These are phyloP conservation scores for Coecobrya sp. DNA, from an alignment of 2,888 invertebrate genomes.

Conservation along the genomic window DNA sequence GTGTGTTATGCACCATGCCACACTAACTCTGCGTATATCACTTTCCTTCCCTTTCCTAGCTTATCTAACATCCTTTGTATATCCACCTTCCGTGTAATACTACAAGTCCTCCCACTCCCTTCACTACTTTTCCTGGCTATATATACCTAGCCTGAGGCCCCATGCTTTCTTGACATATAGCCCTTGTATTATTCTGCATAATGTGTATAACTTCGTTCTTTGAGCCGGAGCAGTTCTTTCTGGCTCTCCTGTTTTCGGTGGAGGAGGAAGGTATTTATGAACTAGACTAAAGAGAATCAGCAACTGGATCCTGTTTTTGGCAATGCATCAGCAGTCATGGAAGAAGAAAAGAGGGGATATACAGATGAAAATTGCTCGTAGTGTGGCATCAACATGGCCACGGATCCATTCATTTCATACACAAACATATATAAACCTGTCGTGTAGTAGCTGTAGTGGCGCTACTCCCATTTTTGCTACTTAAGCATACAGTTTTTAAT, in stretches of 20 bases:
- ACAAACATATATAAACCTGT: conserved; percentile 17
- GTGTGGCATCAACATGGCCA: conserved; percentile 63
- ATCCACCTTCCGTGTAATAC: neutral
- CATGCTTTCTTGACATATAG: conserved; percentile 41
- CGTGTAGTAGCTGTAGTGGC: neutral
- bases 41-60: conserved; percentile 46
- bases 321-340: conserved; percentile 70
- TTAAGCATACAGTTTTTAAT: conserved; percentile 57
- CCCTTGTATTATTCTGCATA: conserved; percentile 57
- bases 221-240: neutral
- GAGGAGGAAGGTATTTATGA: conserved; percentile 68
- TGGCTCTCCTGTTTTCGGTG: conserved; percentile 8
- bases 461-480: conserved; percentile 47
- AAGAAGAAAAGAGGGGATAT: conserved; percentile 26
- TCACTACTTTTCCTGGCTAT: conserved; percentile 1
- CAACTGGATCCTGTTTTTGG: conserved; percentile 70
- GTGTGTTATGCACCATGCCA: neutral
- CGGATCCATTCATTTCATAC: conserved; percentile 15
- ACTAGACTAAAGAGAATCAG: conserved; percentile 65
- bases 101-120: conserved; percentile 17
- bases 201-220: conserved; percentile 32
- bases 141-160: conserved; percentile 29
- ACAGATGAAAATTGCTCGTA: conserved; percentile 65
- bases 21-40: conserved; percentile 42
- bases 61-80: conserved; percentile 32